Conservation (phyloP, 2,888 invertebrate species). For the Calameuta idolon region DNA sequence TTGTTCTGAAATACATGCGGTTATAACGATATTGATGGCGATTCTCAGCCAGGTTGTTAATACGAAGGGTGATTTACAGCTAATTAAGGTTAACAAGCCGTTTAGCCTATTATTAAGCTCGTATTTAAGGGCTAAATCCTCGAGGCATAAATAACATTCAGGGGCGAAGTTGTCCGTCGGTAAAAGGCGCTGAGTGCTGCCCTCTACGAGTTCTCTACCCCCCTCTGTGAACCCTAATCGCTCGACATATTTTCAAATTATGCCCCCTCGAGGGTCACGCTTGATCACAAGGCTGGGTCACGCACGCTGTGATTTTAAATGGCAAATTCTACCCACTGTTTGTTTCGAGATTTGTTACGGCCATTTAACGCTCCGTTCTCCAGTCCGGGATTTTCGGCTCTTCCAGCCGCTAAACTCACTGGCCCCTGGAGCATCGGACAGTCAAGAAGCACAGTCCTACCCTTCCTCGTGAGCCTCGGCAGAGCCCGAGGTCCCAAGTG, state of each 20-base stretch:
- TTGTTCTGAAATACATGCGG: constrained; percentile 28
- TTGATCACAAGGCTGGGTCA: not conserved
- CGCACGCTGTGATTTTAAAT: constrained; percentile 61
- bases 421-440: no score
- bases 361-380: constrained; percentile 21
- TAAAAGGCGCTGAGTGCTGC: constrained; percentile 19
- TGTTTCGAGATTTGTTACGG: constrained; percentile 55
- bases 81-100: constrained; percentile 62
- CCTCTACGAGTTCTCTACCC: constrained; percentile 15
- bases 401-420: no score
- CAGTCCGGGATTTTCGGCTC: not conserved
- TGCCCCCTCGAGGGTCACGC: constrained; percentile 27
- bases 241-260: constrained; percentile 56
- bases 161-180: not conserved
- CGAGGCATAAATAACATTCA: constrained; percentile 48
- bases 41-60: constrained; percentile 35
- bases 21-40: constrained; percentile 39
- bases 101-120: constrained; percentile 59
- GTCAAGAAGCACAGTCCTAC: no score
- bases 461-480: no score
- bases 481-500: no score
- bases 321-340: constrained; percentile 46
- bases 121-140: constrained; percentile 49
- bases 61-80: constrained; percentile 56
- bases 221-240: constrained; percentile 46